phyloP scores from a whole-genome alignment of 92 coral and sea anemone genomes.

The Phenganax subtilis region DNA sequence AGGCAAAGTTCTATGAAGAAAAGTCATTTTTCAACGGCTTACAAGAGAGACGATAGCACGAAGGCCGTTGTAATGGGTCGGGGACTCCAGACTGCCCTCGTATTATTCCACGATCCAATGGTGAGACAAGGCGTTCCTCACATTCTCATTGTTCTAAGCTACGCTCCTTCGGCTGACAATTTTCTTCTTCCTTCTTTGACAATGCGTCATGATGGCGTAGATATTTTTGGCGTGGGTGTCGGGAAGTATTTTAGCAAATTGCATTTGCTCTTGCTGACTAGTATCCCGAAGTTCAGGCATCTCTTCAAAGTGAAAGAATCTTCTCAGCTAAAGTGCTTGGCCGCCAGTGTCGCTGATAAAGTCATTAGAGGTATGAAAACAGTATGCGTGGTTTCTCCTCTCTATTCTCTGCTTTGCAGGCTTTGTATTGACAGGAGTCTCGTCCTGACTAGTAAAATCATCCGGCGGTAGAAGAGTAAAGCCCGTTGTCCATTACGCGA shows the following conservation, averaged over 20 bases:
- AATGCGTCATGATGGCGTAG: slow-evolving; percentile 52
- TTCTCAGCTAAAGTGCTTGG: slow-evolving; percentile 29
- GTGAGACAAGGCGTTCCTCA: slow-evolving; percentile 28
- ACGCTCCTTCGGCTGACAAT: slow-evolving; percentile 43
- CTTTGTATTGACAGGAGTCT: no score
- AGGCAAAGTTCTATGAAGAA: neutral
- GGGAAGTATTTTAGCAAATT: slow-evolving; percentile 57
- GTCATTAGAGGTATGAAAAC: slow-evolving; percentile 26
- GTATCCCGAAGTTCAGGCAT: slow-evolving; percentile 34
- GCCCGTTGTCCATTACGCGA: no score
- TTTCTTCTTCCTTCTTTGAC: slow-evolving; percentile 49
- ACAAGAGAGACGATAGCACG: slow-evolving; percentile 28
- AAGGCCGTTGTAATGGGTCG: slow-evolving; percentile 27
- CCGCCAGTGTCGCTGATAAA: slow-evolving; percentile 28
- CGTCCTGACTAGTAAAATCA: no score
- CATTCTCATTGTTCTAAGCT: slow-evolving; percentile 24
- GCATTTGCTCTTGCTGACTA: slow-evolving; percentile 56
- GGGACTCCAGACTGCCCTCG: slow-evolving; percentile 24
- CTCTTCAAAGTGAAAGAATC: slow-evolving; percentile 9
- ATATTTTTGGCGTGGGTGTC: slow-evolving; percentile 65
- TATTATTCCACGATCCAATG: slow-evolving; percentile 29
- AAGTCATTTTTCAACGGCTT: neutral
- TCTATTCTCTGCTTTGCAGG: neutral
- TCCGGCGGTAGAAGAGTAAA: no score
- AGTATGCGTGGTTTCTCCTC: neutral